Base-by-base conservation (phyloP, 2,888 invertebrate genomes). In the Tipula unca region DNA sequence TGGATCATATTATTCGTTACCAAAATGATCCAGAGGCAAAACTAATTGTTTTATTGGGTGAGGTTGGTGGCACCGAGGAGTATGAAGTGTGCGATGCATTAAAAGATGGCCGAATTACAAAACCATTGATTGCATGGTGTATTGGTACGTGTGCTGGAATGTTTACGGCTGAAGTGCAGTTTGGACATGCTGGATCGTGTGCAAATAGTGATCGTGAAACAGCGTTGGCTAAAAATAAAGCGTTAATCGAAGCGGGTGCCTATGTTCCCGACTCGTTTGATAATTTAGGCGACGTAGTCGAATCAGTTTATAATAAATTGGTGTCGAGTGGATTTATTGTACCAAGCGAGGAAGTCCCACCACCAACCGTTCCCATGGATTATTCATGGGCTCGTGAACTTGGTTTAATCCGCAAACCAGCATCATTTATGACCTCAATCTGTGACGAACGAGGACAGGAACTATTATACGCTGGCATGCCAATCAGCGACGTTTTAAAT, bases 311-410 rank as follows among this genome's bases (percentile, higher is more conserved):
- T 90, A 91, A 92, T 85, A 91, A 93, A 85, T 92, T 99, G 87
- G 98, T 99, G 0, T 92, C 93, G 85, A 93, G 94, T 20, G 98
- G 98, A 54, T 93, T 93, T 85, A 96, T 99, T 88, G 94, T 96
- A 8, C 97, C 97, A 0, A 94, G 95, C 88, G 95, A 96, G 82
- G 99, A 99, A 91, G 94, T 96, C 85, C 98, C 99, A 10, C 99
- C 99, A 42, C 99, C 99, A 1, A 99, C 99, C 20, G 99, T 99
- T n/a, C 99, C 99, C 8, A 99, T 99, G 99, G 99, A 99, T 91
- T 99, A 97, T 91, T 97, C 96, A 87, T 99, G 99, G 99, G 99
- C 99, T 0, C 94, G 89, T 36, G 99, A 99, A 92, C 92, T 99
- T 86, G 99, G 99, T 14, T 92, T 99, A 8, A 99, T 99, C 89